Evolutionary conservation across 2,113 vertebrate species (phyloP).

Genomic region (Erythrocercus mccallii): DNA sequence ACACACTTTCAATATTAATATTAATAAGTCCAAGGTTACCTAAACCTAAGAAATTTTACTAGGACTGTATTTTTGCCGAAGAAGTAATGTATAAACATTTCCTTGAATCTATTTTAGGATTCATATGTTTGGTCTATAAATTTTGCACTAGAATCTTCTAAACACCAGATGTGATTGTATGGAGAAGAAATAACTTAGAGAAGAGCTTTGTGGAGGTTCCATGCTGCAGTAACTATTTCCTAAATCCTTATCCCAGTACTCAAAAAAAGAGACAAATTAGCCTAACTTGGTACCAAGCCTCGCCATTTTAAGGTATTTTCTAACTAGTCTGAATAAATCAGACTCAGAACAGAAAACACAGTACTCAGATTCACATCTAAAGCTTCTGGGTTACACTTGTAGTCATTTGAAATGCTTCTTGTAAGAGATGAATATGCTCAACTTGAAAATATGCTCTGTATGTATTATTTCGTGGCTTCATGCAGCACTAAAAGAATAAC

Average conservation of each 20-base stretch:
- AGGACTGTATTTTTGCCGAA: background rate
- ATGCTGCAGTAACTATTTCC: background rate
- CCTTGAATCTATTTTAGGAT: background rate
- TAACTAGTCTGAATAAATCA: background rate
- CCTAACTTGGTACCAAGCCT: background rate
- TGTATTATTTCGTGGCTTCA: background rate
- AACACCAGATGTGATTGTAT: background rate
- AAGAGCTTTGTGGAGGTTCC: background rate
- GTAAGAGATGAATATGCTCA: background rate
- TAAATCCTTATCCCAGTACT: background rate
- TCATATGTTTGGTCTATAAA: background rate
- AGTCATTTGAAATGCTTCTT: background rate
- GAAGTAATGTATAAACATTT: background rate
- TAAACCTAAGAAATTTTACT: background rate
- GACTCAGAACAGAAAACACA: too few relatives aligned
- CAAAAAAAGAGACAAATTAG: background rate
- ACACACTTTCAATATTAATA: conserved; percentile 23
- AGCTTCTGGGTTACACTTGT: background rate
- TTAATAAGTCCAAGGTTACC: background rate
- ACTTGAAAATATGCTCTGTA: background rate
- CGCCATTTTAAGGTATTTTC: background rate
- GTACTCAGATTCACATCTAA: background rate
- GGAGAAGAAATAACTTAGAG: background rate
- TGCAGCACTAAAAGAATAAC: background rate
- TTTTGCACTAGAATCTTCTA: background rate